Evolutionary conservation across 1,140 invertebrate genomes (phyloP).

Genomic region (Papilio aristodemus): DNA sequence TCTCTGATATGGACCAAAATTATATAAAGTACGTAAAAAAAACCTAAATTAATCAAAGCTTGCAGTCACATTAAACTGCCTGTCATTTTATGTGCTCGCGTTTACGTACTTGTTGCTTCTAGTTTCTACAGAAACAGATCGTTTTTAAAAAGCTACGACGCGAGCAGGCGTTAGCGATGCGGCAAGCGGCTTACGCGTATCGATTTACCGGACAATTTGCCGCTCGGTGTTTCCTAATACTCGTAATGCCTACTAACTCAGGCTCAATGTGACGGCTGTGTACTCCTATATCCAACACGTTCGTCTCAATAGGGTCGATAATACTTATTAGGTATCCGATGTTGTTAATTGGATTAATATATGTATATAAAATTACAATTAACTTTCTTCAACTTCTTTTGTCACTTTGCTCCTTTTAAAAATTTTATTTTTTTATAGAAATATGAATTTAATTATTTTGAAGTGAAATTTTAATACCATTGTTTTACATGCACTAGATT

Average conservation of each 20-base stretch:
- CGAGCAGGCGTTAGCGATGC: background rate
- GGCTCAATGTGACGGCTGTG: constrained; percentile 31
- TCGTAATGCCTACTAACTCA: constrained; percentile 37
- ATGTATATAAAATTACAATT: too few species aligned
- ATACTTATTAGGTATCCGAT: background rate
- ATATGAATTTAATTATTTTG: too few species aligned
- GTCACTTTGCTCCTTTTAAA: too few species aligned
- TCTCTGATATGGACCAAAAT: too few species aligned
- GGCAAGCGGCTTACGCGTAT: constrained; percentile 33
- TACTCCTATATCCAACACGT: constrained; percentile 23
- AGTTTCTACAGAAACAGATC: background rate
- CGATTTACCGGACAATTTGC: constrained; percentile 36
- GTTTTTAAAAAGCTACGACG: background rate
- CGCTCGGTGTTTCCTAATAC: constrained; percentile 31
- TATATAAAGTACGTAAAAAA: too few species aligned
- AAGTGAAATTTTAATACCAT: too few species aligned
- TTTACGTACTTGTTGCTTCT: background rate
- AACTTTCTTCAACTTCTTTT: too few species aligned
- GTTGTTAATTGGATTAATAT: background rate
- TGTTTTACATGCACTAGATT: too few species aligned
- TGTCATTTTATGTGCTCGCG: background rate
- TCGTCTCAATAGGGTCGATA: background rate
- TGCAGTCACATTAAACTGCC: background rate
- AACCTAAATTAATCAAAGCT: background rate
- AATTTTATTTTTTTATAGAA: too few species aligned